Evolutionary conservation across 2,113 vertebrate species (phyloP).

Genomic region (Motacilla tschutschensis): DNA sequence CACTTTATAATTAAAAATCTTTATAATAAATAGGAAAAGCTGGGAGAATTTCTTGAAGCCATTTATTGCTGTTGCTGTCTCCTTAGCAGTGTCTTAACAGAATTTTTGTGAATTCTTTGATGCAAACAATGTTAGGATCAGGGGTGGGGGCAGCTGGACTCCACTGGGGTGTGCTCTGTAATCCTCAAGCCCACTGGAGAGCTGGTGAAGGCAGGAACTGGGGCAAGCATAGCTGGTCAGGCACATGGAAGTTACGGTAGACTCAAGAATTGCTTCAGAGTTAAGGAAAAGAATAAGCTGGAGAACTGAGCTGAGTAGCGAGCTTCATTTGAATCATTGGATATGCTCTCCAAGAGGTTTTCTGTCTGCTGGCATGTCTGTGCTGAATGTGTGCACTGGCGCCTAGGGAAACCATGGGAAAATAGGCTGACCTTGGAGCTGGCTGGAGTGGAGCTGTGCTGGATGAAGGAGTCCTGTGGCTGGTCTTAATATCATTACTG

Average conservation of each 20-base stretch:
- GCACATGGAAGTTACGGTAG: fast-evolving
- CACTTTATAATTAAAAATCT: neutral
- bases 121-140: neutral
- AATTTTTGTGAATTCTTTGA: neutral
- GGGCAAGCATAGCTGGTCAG: neutral
- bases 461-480: neutral
- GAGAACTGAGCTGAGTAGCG: neutral
- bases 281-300: neutral
- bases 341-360: neutral
- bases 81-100: neutral
- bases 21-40: neutral
- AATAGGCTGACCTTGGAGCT: neutral
- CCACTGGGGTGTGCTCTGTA: neutral
- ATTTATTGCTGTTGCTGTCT: neutral
- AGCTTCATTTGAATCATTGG: neutral
- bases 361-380: neutral
- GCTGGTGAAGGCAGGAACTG: neutral
- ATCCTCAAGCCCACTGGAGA: neutral
- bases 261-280: neutral
- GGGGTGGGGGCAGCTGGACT: neutral
- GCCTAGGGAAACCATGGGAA: neutral
- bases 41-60: neutral
- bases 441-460: neutral
- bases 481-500: neutral
- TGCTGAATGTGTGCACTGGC: neutral